These are phyloP conservation scores for Gari tellinella DNA, from an alignment of 2,888 invertebrate species.

Conservation along the genomic window DNA sequence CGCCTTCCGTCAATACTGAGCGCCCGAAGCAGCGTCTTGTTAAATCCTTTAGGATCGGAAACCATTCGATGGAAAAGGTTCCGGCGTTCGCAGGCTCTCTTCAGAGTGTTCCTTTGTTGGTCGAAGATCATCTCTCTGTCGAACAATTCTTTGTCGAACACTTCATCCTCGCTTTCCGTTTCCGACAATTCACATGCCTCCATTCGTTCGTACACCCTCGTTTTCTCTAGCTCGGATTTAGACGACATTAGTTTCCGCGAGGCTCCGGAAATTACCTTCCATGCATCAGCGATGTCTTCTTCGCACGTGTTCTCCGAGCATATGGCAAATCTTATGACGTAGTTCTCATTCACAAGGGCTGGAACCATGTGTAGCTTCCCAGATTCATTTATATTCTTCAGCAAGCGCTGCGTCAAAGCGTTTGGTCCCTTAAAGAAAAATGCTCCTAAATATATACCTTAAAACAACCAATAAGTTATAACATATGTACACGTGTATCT, in stretches of 20 bases:
- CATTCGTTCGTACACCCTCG: constrained; percentile 47
- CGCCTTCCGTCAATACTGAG: constrained; percentile 70
- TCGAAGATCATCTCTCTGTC: constrained; percentile 75
- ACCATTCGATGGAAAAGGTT: constrained; percentile 83
- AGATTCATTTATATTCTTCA: constrained; percentile 96
- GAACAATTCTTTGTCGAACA: constrained; percentile 71
- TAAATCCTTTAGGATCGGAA: constrained; percentile 84
- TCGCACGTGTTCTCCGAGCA: constrained; percentile 95
- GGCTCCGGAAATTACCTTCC: constrained; percentile 80
- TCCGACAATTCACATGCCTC: constrained; percentile 63
- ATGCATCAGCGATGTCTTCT: constrained; percentile 88
- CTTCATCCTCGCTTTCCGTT: constrained; percentile 73
- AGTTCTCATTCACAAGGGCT: constrained; percentile 94
- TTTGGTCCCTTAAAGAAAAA: constrained; percentile 87
- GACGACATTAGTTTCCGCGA: constrained; percentile 57
- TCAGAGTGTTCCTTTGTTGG: constrained; percentile 72
- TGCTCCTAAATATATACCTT: too few relatives aligned
- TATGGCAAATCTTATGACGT: constrained; percentile 97
- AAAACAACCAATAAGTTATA: too few relatives aligned
- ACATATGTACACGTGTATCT: too few relatives aligned
- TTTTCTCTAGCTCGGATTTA: constrained; percentile 53
- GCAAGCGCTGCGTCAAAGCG: constrained; percentile 93
- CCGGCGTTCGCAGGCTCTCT: constrained; percentile 74
- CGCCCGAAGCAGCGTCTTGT: constrained; percentile 82
- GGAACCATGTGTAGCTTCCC: constrained; percentile 99